Base-by-base conservation (phyloP, 37 sponge, comb jelly and placozoan species). In the Beroe ovata region DNA sequence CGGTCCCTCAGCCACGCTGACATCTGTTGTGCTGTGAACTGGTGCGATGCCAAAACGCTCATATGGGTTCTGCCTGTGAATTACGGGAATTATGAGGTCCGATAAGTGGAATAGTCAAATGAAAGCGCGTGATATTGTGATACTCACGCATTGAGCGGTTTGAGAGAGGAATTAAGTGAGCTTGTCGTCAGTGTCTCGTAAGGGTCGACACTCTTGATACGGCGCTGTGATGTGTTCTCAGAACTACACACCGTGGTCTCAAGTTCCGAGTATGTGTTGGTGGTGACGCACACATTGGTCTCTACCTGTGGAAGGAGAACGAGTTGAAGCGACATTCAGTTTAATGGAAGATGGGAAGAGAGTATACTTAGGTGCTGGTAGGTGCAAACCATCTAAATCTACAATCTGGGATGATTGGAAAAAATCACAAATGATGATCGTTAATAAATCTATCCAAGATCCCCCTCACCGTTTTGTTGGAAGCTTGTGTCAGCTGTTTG, bases 241-340 rank as follows among this genome's bases (percentile, higher is more conserved):
- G 84, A 77, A 40, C 84, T 77, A 20, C 84, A 77, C 47, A 77
- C 84, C 41, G 84, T 77, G 0, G 84, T 77, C 54, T 77, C 84
- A 42, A 77, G 23, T 20, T 77, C 84, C 11, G 84, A 77, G 84
- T 77, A 77, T n/a, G 84, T 77, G 54, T 77, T 77, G 6, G 84
- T 77, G 0, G 84, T 77, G 23, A 77, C 54, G 33, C 84, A 77
- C 47, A 77, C 54, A 54, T 77, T 77, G 16, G 84, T 77, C 21
- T 77, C 84, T 14, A 77, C 84, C 84, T 77, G 84, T 6, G 18
- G 59, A n/a, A n/a, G n/a, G n/a, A n/a, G n/a, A n/a, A n/a, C n/a
- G n/a, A n/a, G n/a, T n/a, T n/a, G n/a, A n/a, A n/a, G n/a, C n/a
- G n/a, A n/a, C n/a, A n/a, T n/a, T n/a, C n/a, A n/a, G n/a, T n/a